Evolutionary conservation across 2,888 invertebrate species (phyloP), one percentile per base, ranked within the genome.

Genomic region (Nomada lathburiana): DNA sequence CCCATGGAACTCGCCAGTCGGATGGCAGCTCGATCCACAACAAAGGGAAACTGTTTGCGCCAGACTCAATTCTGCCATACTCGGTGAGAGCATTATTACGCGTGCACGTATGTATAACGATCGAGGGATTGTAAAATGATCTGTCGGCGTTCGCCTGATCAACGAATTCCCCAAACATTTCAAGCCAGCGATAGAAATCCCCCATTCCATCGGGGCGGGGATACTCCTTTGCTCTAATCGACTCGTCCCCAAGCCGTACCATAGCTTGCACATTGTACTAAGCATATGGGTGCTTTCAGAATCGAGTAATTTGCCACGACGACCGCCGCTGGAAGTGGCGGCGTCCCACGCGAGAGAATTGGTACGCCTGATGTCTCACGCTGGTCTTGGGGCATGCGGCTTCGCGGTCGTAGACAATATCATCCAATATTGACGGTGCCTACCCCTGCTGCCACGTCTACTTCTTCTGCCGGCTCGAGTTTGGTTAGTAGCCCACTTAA

Each of bases 1-100:
- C 95, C 99, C 99, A 47, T 99, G 98, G 98, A 97, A 97, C 92
- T 98, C 98, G 94, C 99, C 99, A 23, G 97, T 99, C 83, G 98
- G 98, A 82, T 98, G 98, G 97, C 98, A 99, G 94, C 95, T 99
- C 91, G 97, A 98, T 94, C 97, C 99, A n/a, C 96, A 97, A 89
- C 97, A 98, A 93, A 96, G 99, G 91, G 99, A 99, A 95, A 97
- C 97, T 72, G 97, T 99, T 82, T 98, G 98, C 95, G 98, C 98
- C 92, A 97, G 98, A 92, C 96, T 99, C 91, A 99, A 99, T 95
- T 98, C 99, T 91, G 99, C 99, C 94, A 99, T 99, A 94, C 96
- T 99, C 94, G 98, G 99, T 98, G 94, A 94, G 94, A 90, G 9
- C 11, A 52, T 60, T 3, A 29, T 20, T 23, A 10, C 18, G 9